These are phyloP conservation scores for Aphyosemion australe DNA, from an alignment of 2,113 vertebrate genomes.

Conservation along the genomic window DNA sequence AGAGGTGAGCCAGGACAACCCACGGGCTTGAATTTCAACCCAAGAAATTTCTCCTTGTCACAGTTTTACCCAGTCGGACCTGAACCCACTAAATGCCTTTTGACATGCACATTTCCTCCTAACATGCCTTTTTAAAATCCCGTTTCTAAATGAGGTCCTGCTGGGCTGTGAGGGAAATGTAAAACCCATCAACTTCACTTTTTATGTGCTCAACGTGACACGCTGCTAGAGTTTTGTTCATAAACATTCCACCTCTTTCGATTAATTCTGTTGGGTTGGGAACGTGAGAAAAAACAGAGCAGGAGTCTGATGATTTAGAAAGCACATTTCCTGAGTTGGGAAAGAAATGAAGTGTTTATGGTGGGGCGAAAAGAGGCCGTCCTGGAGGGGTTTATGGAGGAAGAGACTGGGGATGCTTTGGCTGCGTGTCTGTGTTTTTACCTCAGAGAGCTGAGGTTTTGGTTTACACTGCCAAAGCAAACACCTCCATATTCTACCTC, in stretches of 20 bases:
- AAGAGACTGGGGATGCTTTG: constrained; percentile 45
- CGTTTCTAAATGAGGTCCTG: constrained; percentile 30
- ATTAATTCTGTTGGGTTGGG: constrained; percentile 39
- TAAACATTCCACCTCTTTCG: constrained; percentile 20
- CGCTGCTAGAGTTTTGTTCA: constrained; percentile 18
- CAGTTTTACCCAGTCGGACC: constrained; percentile 21
- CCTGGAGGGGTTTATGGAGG: constrained; percentile 14
- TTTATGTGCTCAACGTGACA: constrained; percentile 37
- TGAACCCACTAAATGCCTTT: constrained; percentile 41
- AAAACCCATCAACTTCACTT: constrained; percentile 31
- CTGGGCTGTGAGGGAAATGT: constrained; percentile 24
- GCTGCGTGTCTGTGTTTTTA: constrained; percentile 16
- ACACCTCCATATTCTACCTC: constrained; percentile 58
- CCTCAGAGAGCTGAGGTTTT: constrained; percentile 34
- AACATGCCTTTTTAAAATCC: constrained; percentile 38
- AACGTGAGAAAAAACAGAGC: constrained; percentile 41
- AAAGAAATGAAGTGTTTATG: constrained; percentile 47
- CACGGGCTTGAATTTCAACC: constrained; percentile 25
- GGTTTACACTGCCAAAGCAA: constrained; percentile 58
- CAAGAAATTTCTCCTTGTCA: constrained; percentile 22
- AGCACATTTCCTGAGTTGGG: constrained; percentile 48
- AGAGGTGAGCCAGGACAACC: constrained; percentile 15
- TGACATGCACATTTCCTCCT: constrained; percentile 55
- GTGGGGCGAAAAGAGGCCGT: constrained; percentile 22
- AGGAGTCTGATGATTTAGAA: constrained; percentile 54